These are phyloP conservation scores for Zosterops borbonicus DNA, from an alignment of 2,113 vertebrate genomes.

Conservation along the genomic window DNA sequence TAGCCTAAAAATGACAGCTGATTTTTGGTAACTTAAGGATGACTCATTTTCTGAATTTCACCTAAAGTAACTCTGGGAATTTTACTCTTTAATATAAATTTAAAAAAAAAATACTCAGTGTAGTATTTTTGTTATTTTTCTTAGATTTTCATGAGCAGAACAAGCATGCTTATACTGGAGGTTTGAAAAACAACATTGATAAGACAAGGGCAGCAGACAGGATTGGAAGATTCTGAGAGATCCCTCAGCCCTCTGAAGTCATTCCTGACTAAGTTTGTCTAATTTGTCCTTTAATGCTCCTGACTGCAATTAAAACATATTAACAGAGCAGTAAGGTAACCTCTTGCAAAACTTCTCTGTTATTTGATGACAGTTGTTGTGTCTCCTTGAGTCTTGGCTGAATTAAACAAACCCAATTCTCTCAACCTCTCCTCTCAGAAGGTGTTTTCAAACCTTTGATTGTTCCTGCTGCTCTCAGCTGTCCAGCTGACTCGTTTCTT, in stretches of 20 bases:
- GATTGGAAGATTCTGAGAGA: neutral
- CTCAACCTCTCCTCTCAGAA: neutral
- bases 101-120: neutral
- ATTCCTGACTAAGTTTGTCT: neutral
- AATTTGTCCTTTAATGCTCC: neutral
- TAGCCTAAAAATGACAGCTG: neutral
- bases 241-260: neutral
- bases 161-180: neutral
- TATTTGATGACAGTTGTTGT: neutral
- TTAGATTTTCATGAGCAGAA: neutral
- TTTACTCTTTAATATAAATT: neutral
- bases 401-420: neutral
- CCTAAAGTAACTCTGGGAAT: neutral
- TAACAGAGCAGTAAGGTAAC: neutral
- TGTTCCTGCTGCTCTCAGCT: neutral
- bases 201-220: neutral
- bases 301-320: neutral
- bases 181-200: neutral
- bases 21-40: neutral
- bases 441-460: conserved; percentile 8
- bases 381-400: neutral
- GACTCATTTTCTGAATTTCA: neutral
- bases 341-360: neutral
- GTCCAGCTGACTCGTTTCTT: neutral
- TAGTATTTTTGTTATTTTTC: neutral